These are phyloP conservation scores for Hephaestus fuliginosus DNA, from an alignment of 2,797 vertebrate species.

Conservation along the genomic window DNA sequence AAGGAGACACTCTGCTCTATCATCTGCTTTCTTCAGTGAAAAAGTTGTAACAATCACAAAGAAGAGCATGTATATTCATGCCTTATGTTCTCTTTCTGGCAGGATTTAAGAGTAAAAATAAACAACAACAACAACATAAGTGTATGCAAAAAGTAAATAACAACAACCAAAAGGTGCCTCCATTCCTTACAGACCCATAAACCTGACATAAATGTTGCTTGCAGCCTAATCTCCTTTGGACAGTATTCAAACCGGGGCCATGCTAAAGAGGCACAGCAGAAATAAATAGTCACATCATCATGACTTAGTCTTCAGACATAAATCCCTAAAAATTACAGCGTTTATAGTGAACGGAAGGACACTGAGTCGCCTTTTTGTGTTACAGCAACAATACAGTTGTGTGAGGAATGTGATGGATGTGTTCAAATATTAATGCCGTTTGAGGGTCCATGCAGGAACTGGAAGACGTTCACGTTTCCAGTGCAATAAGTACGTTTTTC, in stretches of 20 bases:
- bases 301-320: constrained; percentile 17
- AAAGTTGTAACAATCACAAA: constrained; percentile 61
- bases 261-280: not conserved
- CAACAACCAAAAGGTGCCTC: not conserved
- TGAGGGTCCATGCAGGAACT: constrained; percentile 14
- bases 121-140: constrained; percentile 10
- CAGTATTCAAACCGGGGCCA: constrained; percentile 15
- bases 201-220: constrained; percentile 2
- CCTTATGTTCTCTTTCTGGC: not conserved
- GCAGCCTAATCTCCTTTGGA: constrained; percentile 2
- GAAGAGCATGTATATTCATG: constrained; percentile 30
- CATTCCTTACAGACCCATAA: constrained; percentile 8
- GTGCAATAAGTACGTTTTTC: constrained; percentile 48
- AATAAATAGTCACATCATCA: constrained; percentile 21
- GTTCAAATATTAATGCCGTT: constrained; percentile 51
- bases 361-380: constrained; percentile 1
- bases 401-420: constrained; percentile 19
- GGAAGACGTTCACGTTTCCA: constrained; percentile 31
- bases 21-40: constrained; percentile 46
- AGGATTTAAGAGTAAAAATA: constrained; percentile 2
- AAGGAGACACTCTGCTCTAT: constrained; percentile 70
- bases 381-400: constrained; percentile 30
- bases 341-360: constrained; percentile 14
- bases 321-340: constrained; percentile 25
- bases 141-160: not conserved